Conservation (phyloP, 1,140 invertebrate genomes). For the Tribolium castaneum region DNA sequence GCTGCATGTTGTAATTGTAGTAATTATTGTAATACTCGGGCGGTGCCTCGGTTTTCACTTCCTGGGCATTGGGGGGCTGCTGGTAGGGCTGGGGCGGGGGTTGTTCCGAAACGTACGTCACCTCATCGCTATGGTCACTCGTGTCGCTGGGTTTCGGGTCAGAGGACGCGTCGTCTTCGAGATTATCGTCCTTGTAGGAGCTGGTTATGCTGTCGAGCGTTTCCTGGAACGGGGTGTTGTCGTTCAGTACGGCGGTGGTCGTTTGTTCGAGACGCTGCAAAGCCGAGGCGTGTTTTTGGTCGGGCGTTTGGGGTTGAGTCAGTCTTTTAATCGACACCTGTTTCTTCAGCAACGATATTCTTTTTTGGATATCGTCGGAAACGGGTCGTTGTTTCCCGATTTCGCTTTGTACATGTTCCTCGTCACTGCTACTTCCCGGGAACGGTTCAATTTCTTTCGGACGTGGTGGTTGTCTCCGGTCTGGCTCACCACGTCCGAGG, state of each 20-base stretch:
- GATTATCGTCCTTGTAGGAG: constrained; percentile 52
- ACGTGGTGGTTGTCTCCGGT: constrained; percentile 20
- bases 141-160: constrained; percentile 44
- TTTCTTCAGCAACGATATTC: constrained; percentile 53
- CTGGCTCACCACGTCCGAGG: neutral
- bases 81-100: constrained; percentile 45
- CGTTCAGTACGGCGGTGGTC: constrained; percentile 54
- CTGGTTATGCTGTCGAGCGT: constrained; percentile 61
- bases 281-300: constrained; percentile 42
- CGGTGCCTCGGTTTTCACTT: constrained; percentile 53
- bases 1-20: constrained; percentile 57
- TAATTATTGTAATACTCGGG: constrained; percentile 56
- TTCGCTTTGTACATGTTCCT: constrained; percentile 42
- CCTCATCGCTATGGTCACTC: constrained; percentile 57
- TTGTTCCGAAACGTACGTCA: constrained; percentile 57
- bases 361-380: constrained; percentile 51
- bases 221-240: constrained; percentile 60
- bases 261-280: constrained; percentile 59
- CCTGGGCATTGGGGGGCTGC: constrained; percentile 39
- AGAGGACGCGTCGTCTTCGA: constrained; percentile 22
- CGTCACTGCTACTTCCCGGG: constrained; percentile 49
- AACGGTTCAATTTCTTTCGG: constrained; percentile 53
- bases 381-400: neutral
- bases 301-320: neutral
- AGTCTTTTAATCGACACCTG: constrained; percentile 56